Evolutionary conservation across 2,797 vertebrate species (phyloP).

Genomic region (Molossus molossus): DNA sequence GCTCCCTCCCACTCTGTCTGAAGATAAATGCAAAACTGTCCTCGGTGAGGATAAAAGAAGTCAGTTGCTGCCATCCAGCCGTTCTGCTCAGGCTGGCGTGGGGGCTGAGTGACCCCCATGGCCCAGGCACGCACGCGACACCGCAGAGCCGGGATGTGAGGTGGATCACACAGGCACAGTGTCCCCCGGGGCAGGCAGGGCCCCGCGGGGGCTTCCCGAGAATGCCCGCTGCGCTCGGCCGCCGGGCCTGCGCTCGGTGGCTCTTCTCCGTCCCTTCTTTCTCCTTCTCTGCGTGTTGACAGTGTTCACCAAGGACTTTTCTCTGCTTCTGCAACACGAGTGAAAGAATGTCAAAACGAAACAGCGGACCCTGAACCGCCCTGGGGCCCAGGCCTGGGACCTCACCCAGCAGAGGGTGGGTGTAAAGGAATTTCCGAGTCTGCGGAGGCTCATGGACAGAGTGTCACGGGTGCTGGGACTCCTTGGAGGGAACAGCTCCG

Average conservation of each 20-base stretch:
- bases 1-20: too few species aligned
- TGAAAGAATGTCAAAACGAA: not conserved
- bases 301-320: not conserved
- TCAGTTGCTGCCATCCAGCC: rapidly evolving
- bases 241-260: too few species aligned
- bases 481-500: rapidly evolving
- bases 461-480: rapidly evolving
- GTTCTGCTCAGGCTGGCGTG: not conserved
- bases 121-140: rapidly evolving
- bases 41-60: not conserved
- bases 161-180: rapidly evolving
- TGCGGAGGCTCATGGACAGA: rapidly evolving
- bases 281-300: not conserved
- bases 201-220: too few species aligned
- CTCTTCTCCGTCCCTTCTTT: too few species aligned
- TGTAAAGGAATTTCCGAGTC: not conserved
- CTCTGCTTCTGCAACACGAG: not conserved
- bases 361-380: rapidly evolving
- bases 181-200: too few species aligned
- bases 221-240: too few species aligned
- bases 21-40: too few species aligned
- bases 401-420: rapidly evolving
- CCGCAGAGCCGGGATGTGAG: rapidly evolving
- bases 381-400: not conserved
- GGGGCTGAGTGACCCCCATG: rapidly evolving